phyloP scores from a whole-genome alignment of 1,140 invertebrate genomes.

The Rhagoletis pomonella region DNA sequence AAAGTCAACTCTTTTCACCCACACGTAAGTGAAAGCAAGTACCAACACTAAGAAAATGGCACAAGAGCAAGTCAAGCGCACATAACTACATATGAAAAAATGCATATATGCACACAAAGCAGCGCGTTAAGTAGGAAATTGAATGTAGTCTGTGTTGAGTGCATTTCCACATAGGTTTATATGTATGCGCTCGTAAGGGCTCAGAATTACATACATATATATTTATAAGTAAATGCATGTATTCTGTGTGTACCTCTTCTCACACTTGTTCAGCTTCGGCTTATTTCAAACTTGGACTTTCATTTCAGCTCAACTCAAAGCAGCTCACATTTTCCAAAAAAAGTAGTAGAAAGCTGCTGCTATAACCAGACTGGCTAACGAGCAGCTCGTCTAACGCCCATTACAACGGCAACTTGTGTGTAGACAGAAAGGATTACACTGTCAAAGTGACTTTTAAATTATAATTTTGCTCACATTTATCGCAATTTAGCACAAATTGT shows the following conservation, averaged over 20 bases:
- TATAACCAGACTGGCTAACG: background rate
- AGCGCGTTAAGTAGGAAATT: too few relatives aligned
- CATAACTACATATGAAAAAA: background rate
- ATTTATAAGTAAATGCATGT: background rate
- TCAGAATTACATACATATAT: too few relatives aligned
- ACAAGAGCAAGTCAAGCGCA: background rate
- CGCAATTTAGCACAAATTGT: constrained; percentile 49
- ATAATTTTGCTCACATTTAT: constrained; percentile 46
- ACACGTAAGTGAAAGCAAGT: background rate
- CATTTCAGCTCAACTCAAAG: background rate
- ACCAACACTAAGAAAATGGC: background rate
- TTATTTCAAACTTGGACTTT: background rate
- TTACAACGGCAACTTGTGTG: background rate
- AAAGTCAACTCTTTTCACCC: background rate
- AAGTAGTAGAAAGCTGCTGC: background rate
- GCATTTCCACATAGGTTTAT: background rate
- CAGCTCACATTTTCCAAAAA: background rate
- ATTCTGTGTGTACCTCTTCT: background rate
- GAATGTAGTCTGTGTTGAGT: background rate
- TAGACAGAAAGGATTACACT: background rate
- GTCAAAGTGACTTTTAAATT: constrained; percentile 46
- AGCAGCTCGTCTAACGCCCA: too few relatives aligned
- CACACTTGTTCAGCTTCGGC: background rate
- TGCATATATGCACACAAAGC: background rate
- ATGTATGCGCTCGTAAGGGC: background rate